Evolutionary conservation across 1,140 invertebrate genomes (phyloP).

Genomic region (Hylaeus volcanicus): DNA sequence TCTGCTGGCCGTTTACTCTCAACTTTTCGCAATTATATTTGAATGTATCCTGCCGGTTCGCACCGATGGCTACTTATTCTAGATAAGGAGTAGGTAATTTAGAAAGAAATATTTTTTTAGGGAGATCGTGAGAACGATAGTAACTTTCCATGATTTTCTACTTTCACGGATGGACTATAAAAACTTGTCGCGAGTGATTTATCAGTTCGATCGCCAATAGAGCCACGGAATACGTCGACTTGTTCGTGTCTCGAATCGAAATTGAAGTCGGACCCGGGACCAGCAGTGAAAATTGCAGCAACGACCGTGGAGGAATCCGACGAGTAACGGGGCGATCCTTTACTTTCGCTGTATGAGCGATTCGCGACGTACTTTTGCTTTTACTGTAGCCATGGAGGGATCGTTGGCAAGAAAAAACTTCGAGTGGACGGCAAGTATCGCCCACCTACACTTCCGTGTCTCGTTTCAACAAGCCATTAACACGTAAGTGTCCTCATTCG

Average conservation of each 20-base stretch:
- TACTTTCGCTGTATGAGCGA: conserved; percentile 27
- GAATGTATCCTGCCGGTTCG: too few species aligned
- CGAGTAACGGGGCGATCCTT: conserved; percentile 1
- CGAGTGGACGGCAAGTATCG: neutral
- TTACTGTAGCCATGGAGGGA: neutral
- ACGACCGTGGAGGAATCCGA: conserved; percentile 18
- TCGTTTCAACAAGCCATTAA: too few species aligned
- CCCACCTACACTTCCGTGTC: neutral
- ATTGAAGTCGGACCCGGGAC: neutral
- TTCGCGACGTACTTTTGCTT: conserved; percentile 5
- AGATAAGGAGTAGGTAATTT: too few species aligned
- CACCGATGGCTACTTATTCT: too few species aligned
- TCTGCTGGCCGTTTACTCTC: neutral
- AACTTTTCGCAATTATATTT: neutral
- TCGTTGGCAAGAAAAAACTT: neutral
- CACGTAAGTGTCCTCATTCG: too few species aligned
- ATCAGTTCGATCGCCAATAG: neutral
- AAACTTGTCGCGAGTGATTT: neutral
- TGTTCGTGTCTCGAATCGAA: conserved; percentile 34
- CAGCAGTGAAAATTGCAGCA: conserved; percentile 15
- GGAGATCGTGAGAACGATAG: too few species aligned
- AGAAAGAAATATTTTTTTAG: too few species aligned
- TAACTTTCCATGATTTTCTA: neutral
- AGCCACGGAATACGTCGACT: neutral
- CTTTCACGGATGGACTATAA: neutral